A percentile compares a stretch with the other conserved stretches of the same genome.
Conservation (phyloP, 1,140 invertebrate species). For the Drosophila dunni region DNA sequence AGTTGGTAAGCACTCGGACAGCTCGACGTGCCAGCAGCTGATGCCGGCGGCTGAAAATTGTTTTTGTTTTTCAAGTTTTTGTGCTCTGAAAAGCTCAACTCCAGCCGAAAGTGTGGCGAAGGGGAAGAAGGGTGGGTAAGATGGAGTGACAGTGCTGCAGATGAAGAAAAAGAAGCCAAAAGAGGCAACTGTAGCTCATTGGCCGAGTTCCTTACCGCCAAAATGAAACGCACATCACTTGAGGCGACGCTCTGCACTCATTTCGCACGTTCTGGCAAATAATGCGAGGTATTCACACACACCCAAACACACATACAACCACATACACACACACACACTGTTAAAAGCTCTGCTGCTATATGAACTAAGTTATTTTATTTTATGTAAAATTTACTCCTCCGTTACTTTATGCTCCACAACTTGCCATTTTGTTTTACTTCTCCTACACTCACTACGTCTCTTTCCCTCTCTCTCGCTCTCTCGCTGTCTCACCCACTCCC, state of each 20-base stretch:
- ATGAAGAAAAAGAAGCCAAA: background rate
- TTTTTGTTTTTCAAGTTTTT: constrained; percentile 73
- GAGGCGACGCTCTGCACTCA: constrained; percentile 78
- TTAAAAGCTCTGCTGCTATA: constrained; percentile 19
- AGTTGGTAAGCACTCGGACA: constrained; percentile 15
- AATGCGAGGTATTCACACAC: constrained; percentile 10
- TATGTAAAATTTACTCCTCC: background rate
- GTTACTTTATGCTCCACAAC: background rate
- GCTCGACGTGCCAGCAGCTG: constrained; percentile 27
- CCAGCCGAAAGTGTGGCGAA: constrained; percentile 1
- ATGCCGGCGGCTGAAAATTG: constrained; percentile 67
- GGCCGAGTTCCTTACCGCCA: constrained; percentile 18
- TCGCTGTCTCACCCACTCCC: background rate
- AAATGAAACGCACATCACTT: constrained; percentile 61
- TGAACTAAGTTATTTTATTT: constrained; percentile 5
- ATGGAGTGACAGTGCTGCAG: background rate
- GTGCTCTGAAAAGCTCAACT: constrained; percentile 42
- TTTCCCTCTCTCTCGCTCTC: background rate
- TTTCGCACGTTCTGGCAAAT: constrained; percentile 70
- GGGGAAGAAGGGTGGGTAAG: background rate
- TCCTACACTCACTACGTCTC: background rate
- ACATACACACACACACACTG: background rate
- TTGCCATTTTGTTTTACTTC: background rate
- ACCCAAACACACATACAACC: background rate
- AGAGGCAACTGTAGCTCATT: background rate